These are phyloP conservation scores for Phania funesta DNA, from an alignment of 2,888 invertebrate species.

Conservation along the genomic window DNA sequence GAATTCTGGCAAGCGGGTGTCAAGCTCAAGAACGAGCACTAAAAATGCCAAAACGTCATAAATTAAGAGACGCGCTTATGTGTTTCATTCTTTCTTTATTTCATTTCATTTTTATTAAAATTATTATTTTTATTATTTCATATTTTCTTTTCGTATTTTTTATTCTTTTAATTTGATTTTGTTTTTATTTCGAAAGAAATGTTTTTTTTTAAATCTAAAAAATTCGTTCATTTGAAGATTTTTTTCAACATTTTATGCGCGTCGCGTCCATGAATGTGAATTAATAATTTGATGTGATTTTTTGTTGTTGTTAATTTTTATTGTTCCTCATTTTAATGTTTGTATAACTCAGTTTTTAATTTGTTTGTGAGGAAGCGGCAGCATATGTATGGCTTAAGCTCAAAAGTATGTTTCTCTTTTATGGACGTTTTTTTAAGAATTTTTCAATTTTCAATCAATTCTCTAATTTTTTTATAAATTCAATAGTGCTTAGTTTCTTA, in stretches of 20 bases:
- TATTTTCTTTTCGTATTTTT: slow-evolving; percentile 8
- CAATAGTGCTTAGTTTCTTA: no score
- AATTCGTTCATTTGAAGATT: neutral
- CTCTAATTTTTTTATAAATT: no score
- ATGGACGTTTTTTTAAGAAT: no score
- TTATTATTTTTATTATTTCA: slow-evolving; percentile 51
- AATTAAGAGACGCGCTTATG: slow-evolving; percentile 64
- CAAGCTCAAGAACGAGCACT: slow-evolving; percentile 64
- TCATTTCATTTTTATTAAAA: slow-evolving; percentile 57
- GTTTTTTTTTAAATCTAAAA: neutral
- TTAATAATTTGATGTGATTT: neutral
- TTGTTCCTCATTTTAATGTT: slow-evolving; percentile 25
- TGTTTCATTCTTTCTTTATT: slow-evolving; percentile 46
- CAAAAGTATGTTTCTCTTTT: neutral
- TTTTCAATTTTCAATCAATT: no score
- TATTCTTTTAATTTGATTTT: slow-evolving; percentile 45
- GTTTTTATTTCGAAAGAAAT: slow-evolving; percentile 39
- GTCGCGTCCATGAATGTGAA: neutral
- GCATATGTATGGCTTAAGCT: no score
- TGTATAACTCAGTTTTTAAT: slow-evolving; percentile 42
- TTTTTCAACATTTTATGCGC: neutral
- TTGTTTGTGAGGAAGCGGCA: neutral
- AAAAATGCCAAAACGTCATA: slow-evolving; percentile 68
- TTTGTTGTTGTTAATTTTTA: slow-evolving; percentile 9
- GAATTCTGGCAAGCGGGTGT: slow-evolving; percentile 66